Base-by-base conservation (phyloP, 2,888 invertebrate species). In the Drymonia ruficornis region DNA sequence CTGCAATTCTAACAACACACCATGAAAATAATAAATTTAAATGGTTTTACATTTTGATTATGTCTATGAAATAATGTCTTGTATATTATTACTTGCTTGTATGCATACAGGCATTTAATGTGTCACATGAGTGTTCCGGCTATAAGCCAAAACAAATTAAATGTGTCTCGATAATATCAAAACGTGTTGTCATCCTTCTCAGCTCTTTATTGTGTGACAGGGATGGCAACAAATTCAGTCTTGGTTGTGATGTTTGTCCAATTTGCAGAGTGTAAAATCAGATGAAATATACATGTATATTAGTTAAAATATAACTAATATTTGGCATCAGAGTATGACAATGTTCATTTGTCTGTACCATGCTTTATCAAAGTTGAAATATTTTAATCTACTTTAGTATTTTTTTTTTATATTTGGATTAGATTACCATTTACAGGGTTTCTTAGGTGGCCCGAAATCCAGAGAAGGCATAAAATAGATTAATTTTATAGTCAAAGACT, bases 251-350 rank as follows among this genome's bases (percentile, higher is more conserved):
- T 8, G 36, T 36, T 36, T 36, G n/a, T 1, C 4, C 3, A 11
- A 23, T 16, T 18, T 18, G 61, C 62, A 61, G 66, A 53, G 45
- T 57, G 60, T 55, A 56, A 28, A 19, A 13, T 45, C 62, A 52
- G 50, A 53, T 13, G 9, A 16, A 42, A 31, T 50, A 61, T 57
- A 68, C 61, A 61, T 53, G 63, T 74, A 81, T 83, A 84, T 81
- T 81, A 84, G 82, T 80, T 74, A 76, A 65, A 59, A 62, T 72
- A 65, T 77, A 84, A 87, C 86, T 80, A 86, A 86, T 84, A 86
- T 87, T 87, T 87, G 87, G 85, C 87, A 84, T 86, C 81, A 79
- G 80, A 81, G 74, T 81, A 78, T 75, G 78, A 80, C 69, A 74
- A 76, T 61, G 63, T 69, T 62, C 52, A 53, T 50, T 49, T 61